phyloP scores from a whole-genome alignment of 2,113 vertebrate species.

The Gavia stellata region DNA sequence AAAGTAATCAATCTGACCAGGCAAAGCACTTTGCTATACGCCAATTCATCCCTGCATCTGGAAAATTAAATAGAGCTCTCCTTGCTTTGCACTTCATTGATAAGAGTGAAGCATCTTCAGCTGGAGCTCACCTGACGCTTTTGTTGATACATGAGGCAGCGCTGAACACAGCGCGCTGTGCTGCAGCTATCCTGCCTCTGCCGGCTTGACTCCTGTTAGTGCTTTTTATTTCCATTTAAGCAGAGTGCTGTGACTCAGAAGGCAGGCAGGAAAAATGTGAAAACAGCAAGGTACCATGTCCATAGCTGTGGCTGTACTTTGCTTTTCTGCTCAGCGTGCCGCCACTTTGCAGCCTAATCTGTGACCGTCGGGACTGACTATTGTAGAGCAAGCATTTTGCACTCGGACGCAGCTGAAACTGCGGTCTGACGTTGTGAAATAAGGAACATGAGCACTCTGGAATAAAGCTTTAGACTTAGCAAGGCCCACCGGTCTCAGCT shows the following conservation, averaged over 20 bases:
- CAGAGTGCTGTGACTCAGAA: not conserved
- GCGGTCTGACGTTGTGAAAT: not conserved
- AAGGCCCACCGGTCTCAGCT: not conserved
- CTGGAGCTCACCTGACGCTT: not conserved
- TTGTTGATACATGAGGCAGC: not conserved
- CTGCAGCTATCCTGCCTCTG: not conserved
- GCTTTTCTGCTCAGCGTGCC: not conserved
- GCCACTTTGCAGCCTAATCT: not conserved
- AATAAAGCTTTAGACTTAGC: not conserved
- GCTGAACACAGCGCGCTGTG: accelerated
- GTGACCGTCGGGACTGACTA: accelerated
- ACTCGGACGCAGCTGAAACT: not conserved
- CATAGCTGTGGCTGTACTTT: not conserved
- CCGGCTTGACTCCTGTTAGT: not conserved
- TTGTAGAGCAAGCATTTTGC: not conserved
- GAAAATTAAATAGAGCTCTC: not conserved
- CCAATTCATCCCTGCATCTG: not conserved
- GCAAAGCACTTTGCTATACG: not conserved
- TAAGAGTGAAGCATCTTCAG: not conserved
- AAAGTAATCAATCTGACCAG: not conserved
- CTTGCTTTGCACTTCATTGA: not conserved
- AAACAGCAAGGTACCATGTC: not conserved
- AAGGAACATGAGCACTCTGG: not conserved
- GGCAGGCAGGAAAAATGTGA: not conserved
- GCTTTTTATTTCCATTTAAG: not conserved